These are phyloP conservation scores for Musca domestica DNA, from an alignment of 1,140 invertebrate species.

Conservation along the genomic window DNA sequence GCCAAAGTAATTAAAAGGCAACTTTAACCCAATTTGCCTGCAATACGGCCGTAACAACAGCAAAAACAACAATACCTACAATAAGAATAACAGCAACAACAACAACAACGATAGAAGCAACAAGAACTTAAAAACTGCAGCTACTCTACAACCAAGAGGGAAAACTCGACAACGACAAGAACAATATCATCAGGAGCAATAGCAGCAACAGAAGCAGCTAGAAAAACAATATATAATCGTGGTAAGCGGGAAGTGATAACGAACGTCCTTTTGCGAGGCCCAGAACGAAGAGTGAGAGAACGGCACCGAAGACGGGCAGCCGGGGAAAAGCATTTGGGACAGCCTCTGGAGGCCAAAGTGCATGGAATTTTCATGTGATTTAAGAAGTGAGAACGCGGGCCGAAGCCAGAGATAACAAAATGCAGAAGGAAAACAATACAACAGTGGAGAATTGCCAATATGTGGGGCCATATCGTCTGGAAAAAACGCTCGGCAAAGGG, in stretches of 20 bases:
- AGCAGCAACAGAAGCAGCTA: background rate
- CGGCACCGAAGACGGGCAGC: background rate
- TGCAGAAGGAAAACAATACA: constrained; percentile 58
- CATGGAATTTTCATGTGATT: constrained; percentile 10
- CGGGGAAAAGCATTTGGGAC: constrained; percentile 21
- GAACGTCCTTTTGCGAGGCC: too few species aligned
- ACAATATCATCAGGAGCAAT: background rate
- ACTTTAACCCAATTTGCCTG: constrained; percentile 27
- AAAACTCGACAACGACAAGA: constrained; percentile 1
- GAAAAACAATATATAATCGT: background rate
- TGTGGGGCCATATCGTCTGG: constrained; percentile 96
- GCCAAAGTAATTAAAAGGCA: constrained; percentile 29
- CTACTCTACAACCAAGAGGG: background rate
- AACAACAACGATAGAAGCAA: constrained; percentile 17
- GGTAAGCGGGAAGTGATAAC: too few species aligned
- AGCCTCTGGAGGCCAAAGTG: constrained; percentile 5
- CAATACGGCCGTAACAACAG: constrained; percentile 3
- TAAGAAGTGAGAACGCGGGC: constrained; percentile 27
- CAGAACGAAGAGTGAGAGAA: background rate
- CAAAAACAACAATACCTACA: constrained; percentile 18
- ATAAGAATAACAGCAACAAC: background rate
- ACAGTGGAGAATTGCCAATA: constrained; percentile 82
- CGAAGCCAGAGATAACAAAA: constrained; percentile 36
- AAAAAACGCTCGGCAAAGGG: constrained; percentile 98
- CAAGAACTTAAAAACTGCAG: background rate